Percentiles rank a stretch among this genome's conserved stretches.
Conservation (phyloP, 2,113 vertebrate species). For the Cebidichthys violaceus region DNA sequence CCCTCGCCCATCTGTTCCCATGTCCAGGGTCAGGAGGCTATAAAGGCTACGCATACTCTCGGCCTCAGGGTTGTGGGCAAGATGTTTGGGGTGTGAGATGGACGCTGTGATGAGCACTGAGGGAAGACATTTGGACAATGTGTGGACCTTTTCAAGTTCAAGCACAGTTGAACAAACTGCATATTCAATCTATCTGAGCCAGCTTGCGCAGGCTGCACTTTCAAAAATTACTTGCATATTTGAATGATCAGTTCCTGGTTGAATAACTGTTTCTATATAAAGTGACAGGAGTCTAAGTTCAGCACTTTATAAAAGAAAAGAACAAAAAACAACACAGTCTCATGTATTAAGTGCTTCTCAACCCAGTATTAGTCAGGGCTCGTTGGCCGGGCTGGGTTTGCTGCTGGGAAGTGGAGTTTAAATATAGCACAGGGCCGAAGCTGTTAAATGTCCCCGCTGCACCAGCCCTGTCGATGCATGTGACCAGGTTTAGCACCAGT, state of each 20-base stretch:
- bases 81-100: conserved; percentile 48
- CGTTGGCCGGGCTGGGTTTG: conserved; percentile 11
- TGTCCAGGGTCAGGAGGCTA: conserved; percentile 51
- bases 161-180: conserved; percentile 19
- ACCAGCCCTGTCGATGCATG: conserved; percentile 61
- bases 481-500: conserved; percentile 63
- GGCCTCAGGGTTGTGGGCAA: conserved; percentile 52
- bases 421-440: conserved; percentile 50
- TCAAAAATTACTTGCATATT: background rate
- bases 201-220: background rate
- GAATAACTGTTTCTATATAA: conserved; percentile 8
- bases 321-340: background rate
- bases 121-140: conserved; percentile 6
- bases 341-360: conserved; percentile 24
- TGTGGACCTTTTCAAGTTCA: conserved; percentile 29
- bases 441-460: conserved; percentile 61
- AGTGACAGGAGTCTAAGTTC: conserved; percentile 2
- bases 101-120: conserved; percentile 43
- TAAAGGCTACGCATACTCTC: conserved; percentile 56
- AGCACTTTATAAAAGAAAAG: background rate
- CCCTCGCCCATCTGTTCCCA: conserved; percentile 56
- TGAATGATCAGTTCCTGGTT: background rate
- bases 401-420: conserved; percentile 70
- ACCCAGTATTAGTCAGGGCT: conserved; percentile 15
- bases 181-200: background rate